Conservation (phyloP, 1,140 invertebrate genomes). For the Tenebrio molitor region DNA sequence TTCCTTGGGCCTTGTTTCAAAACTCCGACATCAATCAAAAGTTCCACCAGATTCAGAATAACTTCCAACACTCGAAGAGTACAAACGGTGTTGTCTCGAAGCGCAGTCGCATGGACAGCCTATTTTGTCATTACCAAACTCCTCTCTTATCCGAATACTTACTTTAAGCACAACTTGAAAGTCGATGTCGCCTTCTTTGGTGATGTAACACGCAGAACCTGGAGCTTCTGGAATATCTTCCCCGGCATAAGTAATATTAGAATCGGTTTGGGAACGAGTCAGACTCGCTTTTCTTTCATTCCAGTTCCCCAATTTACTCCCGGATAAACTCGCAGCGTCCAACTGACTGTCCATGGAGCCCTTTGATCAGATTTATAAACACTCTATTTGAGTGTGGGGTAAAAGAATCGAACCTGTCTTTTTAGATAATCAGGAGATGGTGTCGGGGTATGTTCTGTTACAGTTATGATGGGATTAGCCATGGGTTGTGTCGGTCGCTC, state of each 20-base stretch:
- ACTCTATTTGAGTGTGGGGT: neutral
- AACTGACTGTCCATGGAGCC: constrained; percentile 85
- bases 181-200: constrained; percentile 94
- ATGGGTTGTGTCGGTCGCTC: constrained; percentile 56
- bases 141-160: too few species aligned
- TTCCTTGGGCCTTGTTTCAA: constrained; percentile 73
- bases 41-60: constrained; percentile 89
- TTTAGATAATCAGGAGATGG: constrained; percentile 87
- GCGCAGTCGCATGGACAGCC: constrained; percentile 88
- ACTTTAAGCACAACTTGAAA: constrained; percentile 92
- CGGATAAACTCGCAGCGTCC: constrained; percentile 79
- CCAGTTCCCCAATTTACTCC: constrained; percentile 69
- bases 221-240: constrained; percentile 87
- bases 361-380: too few species aligned
- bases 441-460: constrained; percentile 93
- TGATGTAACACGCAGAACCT: constrained; percentile 93
- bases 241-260: constrained; percentile 89
- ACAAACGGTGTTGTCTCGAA: constrained; percentile 81
- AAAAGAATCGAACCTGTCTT: constrained; percentile 74
- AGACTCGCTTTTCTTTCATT: constrained; percentile 79
- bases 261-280: constrained; percentile 92
- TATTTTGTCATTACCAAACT: constrained; percentile 67
- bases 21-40: constrained; percentile 90
- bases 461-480: constrained; percentile 94
- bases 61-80: constrained; percentile 90